Evolutionary conservation across 1,140 invertebrate species (phyloP), one percentile per base, ranked within the genome.

Genomic region (Orchesella cincta): DNA sequence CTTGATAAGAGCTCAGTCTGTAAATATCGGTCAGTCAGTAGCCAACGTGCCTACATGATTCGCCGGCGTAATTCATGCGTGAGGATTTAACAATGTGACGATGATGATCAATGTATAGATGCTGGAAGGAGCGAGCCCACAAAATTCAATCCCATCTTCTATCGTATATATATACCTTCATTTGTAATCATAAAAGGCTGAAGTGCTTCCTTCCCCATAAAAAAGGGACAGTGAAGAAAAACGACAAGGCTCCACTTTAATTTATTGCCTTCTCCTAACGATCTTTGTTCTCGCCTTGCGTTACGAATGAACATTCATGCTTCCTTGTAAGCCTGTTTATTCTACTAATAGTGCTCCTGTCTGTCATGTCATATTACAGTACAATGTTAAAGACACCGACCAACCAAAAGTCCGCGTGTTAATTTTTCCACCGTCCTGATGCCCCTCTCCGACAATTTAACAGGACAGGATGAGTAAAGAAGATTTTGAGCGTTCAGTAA

Each of bases 331-430:
- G 8, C 62, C 62, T 67, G 62, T 67, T 67, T 67, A 29, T 67
- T 31, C 62, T 67, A 67, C 62, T 67, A 67, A 67, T 67, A 67
- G 31, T 67, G 62, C 62, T 29, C 62, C 62, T 33, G 31, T 67
- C 62, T 33, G 62, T 67, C 62, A 67, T 67, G 62, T 67, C 62
- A 31, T 8, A 33, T 67, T 67, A 31, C 26, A 67, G 12, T 31
- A 31, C 12, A 67, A 67, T 67, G 26, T 67, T 67, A 18, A 23
- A 67, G n/a, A 33, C 23, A 57, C 62, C 62, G 62, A 33, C 62
- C 28, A 67, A 67, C 62, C 62, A 5, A 31, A 33, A 67, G 62
- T 67, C 62, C 62, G 26, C 20, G 8, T 46, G 8, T 12, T 20
- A 46, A 46, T 12, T 12, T 12, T 12, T 46, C 39, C 39, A 46